Percentiles rank a stretch among this genome's conserved stretches.
These are phyloP conservation scores for Hyphantria cunea DNA, from an alignment of 1,140 invertebrate genomes.

Conservation along the genomic window DNA sequence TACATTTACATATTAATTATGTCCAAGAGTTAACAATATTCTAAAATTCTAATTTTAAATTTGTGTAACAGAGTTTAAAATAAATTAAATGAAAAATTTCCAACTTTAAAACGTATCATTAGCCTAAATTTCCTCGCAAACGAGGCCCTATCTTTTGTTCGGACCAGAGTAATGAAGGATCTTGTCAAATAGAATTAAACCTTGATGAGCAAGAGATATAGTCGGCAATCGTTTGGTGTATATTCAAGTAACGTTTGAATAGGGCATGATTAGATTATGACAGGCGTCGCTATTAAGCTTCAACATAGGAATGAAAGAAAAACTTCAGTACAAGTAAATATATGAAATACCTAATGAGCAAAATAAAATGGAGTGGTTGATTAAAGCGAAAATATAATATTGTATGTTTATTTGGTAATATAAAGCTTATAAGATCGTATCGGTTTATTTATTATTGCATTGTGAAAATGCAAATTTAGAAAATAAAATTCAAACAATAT, in stretches of 20 bases:
- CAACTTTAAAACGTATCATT: constrained; percentile 18
- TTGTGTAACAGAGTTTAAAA: not conserved
- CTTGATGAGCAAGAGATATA: constrained; percentile 14
- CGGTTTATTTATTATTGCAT: too few relatives aligned
- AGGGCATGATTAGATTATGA: constrained; percentile 24
- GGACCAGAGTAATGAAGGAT: constrained; percentile 8
- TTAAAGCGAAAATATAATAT: too few relatives aligned
- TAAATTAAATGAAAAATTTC: constrained; percentile 13
- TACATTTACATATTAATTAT: too few relatives aligned
- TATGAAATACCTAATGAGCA: not conserved
- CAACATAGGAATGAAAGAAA: constrained; percentile 11
- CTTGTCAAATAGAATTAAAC: constrained; percentile 16
- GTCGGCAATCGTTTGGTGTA: constrained; percentile 1
- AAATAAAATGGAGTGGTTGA: not conserved
- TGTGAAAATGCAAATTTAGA: too few relatives aligned
- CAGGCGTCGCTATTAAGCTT: constrained; percentile 13
- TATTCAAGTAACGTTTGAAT: constrained; percentile 15
- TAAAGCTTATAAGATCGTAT: too few relatives aligned
- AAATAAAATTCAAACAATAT: too few relatives aligned
- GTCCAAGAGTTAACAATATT: too few relatives aligned
- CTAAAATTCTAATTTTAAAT: too few relatives aligned
- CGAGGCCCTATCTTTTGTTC: constrained; percentile 12
- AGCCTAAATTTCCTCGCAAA: constrained; percentile 19
- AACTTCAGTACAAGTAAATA: not conserved
- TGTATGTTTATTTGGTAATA: too few relatives aligned